Evolutionary conservation across 2,113 vertebrate species (phyloP).

Genomic region (Corythaixoides concolor): DNA sequence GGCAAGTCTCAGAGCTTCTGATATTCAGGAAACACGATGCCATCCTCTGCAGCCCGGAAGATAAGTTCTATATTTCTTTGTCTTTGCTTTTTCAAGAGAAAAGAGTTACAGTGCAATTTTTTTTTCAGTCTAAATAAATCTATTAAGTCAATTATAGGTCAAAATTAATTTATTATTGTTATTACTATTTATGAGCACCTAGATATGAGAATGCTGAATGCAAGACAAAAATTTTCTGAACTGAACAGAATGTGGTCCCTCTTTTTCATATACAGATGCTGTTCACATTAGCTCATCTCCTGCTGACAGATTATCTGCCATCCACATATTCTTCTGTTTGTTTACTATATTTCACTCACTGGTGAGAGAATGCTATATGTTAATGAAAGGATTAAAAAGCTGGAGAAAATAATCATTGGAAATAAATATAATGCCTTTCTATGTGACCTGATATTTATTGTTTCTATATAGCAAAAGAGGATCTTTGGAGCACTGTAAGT

Average conservation of each 20-base stretch:
- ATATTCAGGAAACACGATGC: neutral
- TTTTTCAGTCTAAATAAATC: neutral
- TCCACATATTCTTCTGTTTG: neutral
- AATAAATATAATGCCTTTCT: neutral
- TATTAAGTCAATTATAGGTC: neutral
- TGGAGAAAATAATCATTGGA: neutral
- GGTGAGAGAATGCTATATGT: neutral
- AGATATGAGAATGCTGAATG: neutral
- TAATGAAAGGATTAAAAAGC: neutral
- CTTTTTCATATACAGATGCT: neutral
- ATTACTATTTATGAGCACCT: neutral
- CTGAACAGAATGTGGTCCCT: neutral
- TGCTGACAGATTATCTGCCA: neutral
- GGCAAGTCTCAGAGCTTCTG: neutral
- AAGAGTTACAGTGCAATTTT: neutral
- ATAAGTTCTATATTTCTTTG: neutral
- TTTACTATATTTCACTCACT: neutral
- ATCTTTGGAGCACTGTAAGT: neutral
- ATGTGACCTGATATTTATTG: neutral
- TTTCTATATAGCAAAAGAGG: neutral
- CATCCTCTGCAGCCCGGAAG: neutral
- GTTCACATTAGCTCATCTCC: neutral
- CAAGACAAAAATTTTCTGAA: neutral
- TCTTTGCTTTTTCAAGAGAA: neutral
- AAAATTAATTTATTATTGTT: neutral